phyloP scores from a whole-genome alignment of 2,797 vertebrate species.

The Acipenser ruthenus region DNA sequence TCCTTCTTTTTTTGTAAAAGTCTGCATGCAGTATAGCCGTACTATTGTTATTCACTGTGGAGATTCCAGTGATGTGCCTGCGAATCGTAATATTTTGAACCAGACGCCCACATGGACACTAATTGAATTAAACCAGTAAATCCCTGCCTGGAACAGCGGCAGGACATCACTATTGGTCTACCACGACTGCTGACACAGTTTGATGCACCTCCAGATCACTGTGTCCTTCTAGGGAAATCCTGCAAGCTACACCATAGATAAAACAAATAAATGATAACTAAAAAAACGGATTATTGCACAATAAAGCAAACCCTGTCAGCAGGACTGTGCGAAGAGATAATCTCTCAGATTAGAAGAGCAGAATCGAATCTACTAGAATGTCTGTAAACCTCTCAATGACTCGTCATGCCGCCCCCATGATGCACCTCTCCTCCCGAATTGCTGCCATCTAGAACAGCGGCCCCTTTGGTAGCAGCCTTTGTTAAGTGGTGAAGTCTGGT shows the following conservation, averaged over 20 bases:
- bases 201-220: conserved; percentile 16
- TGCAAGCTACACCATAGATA: conserved; percentile 18
- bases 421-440: conserved; percentile 37
- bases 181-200: conserved; percentile 9
- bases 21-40: too few relatives aligned
- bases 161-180: conserved; percentile 4
- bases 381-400: conserved; percentile 72
- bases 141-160: conserved; percentile 21
- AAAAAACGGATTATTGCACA: conserved; percentile 40
- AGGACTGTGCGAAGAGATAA: conserved; percentile 51
- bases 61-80: too few relatives aligned
- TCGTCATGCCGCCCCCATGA: conserved; percentile 48
- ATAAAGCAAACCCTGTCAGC: conserved; percentile 43
- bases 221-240: conserved; percentile 15
- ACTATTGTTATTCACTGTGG: too few relatives aligned
- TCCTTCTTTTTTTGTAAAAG: too few relatives aligned
- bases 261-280: background rate
- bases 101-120: conserved; percentile 25
- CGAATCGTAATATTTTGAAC: conserved; percentile 28
- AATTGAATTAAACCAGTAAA: conserved; percentile 37
- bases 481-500: background rate
- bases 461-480: background rate
- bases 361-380: conserved; percentile 64
- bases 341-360: conserved; percentile 68
- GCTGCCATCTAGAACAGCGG: conserved; percentile 36